Percentiles rank a stretch among this genome's conserved stretches.
phyloP scores from a whole-genome alignment of 2,888 invertebrate genomes.

The Synanthedon vespiformis region DNA sequence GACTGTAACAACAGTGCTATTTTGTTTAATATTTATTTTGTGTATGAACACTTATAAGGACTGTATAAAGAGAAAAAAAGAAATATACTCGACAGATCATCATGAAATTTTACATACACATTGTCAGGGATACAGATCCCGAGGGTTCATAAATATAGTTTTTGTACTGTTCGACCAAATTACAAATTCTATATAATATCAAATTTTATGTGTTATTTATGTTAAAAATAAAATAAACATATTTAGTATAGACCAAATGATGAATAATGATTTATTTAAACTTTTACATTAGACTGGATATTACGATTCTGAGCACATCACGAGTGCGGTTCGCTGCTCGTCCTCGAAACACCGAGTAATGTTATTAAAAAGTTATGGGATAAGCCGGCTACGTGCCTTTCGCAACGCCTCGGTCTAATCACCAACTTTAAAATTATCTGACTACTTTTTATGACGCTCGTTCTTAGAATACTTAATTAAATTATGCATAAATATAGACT shows the following conservation, averaged over 20 bases:
- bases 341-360: conserved; percentile 52
- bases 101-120: too few species aligned
- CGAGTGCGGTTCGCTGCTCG: conserved; percentile 46
- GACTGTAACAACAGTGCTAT: too few species aligned
- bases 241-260: too few species aligned
- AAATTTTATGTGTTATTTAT: background rate
- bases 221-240: too few species aligned
- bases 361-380: conserved; percentile 68
- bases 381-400: conserved; percentile 49
- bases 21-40: too few species aligned
- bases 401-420: conserved; percentile 37
- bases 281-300: conserved; percentile 38
- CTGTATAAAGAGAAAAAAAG: too few species aligned
- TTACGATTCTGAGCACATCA: conserved; percentile 50
- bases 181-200: background rate
- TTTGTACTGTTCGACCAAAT: too few species aligned
- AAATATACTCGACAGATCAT: too few species aligned
- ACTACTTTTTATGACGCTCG: conserved; percentile 23
- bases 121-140: too few species aligned
- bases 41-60: too few species aligned
- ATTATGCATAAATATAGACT: background rate
- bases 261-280: conserved; percentile 20
- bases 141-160: too few species aligned
- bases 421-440: conserved; percentile 62
- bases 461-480: conserved; percentile 15